Conservation (phyloP, 2,113 vertebrate genomes). For the Malurus cyaneus region DNA sequence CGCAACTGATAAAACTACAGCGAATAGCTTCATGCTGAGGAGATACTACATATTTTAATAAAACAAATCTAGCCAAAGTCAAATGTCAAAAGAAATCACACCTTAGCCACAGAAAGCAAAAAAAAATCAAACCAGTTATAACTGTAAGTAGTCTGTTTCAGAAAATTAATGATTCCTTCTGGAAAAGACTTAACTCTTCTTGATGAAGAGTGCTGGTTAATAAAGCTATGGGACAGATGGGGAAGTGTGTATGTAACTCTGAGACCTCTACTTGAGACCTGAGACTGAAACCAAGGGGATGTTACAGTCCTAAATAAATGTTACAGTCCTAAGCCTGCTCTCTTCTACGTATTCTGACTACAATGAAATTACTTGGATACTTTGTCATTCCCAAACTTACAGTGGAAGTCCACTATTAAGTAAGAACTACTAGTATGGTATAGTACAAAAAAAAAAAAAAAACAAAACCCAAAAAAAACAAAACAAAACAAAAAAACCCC, state of each 20-base stretch:
- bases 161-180: background rate
- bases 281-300: background rate
- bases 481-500: background rate
- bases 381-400: background rate
- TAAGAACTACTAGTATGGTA: background rate
- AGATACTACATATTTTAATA: background rate
- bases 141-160: background rate
- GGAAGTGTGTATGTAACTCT: background rate
- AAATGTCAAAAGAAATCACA: background rate
- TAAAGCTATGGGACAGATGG: background rate
- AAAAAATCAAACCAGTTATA: background rate
- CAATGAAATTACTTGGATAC: background rate
- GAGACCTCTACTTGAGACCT: no score
- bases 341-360: background rate
- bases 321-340: background rate
- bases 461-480: background rate
- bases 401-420: background rate
- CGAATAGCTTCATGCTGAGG: background rate
- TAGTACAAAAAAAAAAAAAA: background rate
- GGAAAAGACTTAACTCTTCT: background rate
- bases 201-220: background rate
- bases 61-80: background rate
- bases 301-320: background rate
- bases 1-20: background rate
- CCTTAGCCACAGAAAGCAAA: background rate